Evolutionary conservation across 1,140 invertebrate species (phyloP), one percentile per base, ranked within the genome.

Genomic region (Pogonognathellus flavescens): DNA sequence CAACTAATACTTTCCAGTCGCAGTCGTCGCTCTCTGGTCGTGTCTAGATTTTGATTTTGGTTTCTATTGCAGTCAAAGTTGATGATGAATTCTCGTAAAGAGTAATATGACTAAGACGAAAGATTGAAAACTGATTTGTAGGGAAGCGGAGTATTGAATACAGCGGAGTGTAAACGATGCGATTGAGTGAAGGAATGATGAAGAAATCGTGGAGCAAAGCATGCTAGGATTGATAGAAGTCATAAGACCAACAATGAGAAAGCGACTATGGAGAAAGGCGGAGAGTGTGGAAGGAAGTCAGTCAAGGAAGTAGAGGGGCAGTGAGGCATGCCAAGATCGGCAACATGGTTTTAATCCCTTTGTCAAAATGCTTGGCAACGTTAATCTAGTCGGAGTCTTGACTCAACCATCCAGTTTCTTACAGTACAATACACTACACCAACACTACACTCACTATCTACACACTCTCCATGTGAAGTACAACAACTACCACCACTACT

Each of bases 331-430:
- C 60, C 59, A 60, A 66, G 31, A 66, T 83, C 60, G 82, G 82
- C 82, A 83, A 83, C 82, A 83, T 83, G 82, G 83, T 84, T 84
- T 84, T 84, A 84, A 84, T 84, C 83, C 72, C 50, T 84, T 84
- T 76, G 83, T 84, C 83, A 84, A 84, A 83, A 83, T 84, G 66
- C 83, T 84, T 84, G 83, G 83, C 66, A 84, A 84, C 83, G 70
- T 80, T 84, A 84, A 84, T 84, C 83, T 84, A 80, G 66, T 84
- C 83, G 50, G 14, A 70, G 83, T 52, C 22, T 57, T 59, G 57
- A 55, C 81, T 82, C 20, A 13, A 52, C 52, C 53, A 53, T 59
- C 31, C 81, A 57, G 25, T 82, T 82, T 82, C 81, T 82, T 81
- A 20, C 9, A 81, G 31, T 81, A 81, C 80, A 81, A 57, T 55